Percentiles rank a stretch among this genome's conserved stretches.
These are phyloP conservation scores for Spisula subtruncata DNA, from an alignment of 2,888 invertebrate genomes.

Conservation along the genomic window DNA sequence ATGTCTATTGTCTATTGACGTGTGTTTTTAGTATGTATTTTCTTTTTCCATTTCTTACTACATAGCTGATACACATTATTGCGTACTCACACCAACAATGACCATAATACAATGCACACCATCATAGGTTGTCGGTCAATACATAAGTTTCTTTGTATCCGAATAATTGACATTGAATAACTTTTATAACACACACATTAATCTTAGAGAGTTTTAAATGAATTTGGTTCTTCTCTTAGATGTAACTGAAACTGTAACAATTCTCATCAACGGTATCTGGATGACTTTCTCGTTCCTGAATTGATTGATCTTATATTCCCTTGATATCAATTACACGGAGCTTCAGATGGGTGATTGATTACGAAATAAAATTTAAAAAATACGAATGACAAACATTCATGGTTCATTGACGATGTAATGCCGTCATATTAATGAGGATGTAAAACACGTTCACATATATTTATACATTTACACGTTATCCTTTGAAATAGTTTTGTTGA, in stretches of 20 bases:
- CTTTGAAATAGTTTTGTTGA: too few relatives aligned
- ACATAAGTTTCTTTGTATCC: too few relatives aligned
- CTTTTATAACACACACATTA: background rate
- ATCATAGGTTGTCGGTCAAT: too few relatives aligned
- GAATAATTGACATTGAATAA: background rate
- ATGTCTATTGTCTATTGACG: too few relatives aligned
- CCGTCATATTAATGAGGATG: background rate
- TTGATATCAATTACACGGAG: background rate
- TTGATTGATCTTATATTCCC: slow-evolving; percentile 16
- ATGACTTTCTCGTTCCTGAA: slow-evolving; percentile 16
- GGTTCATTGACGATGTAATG: background rate
- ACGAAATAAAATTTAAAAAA: background rate
- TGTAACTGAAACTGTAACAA: slow-evolving; percentile 11
- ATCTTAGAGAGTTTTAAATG: background rate
- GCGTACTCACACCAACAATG: too few relatives aligned
- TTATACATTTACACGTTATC: too few relatives aligned
- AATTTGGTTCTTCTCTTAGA: background rate
- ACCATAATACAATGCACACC: too few relatives aligned
- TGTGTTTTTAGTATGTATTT: too few relatives aligned
- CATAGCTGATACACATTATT: too few relatives aligned
- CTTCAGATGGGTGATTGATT: background rate
- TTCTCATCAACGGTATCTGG: background rate
- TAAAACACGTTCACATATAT: too few relatives aligned
- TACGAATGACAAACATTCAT: background rate
- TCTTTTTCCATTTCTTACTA: too few relatives aligned